Conservation (phyloP, 2,888 invertebrate genomes). For the Heliconius sara region DNA sequence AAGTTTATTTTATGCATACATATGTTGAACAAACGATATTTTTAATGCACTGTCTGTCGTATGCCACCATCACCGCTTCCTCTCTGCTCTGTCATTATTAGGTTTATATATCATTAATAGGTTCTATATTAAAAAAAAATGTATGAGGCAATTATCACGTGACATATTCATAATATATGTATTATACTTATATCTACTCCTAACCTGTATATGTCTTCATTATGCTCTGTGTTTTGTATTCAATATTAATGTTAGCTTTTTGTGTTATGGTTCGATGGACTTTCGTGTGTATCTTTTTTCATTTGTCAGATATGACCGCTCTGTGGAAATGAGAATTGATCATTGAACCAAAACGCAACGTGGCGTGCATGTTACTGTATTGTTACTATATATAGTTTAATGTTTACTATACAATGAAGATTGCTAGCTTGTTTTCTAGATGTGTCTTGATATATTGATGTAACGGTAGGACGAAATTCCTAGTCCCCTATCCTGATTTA, state of each 20-base stretch:
- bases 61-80: constrained; percentile 85
- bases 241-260: constrained; percentile 81
- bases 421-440: constrained; percentile 82
- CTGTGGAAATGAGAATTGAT: constrained; percentile 59
- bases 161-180: constrained; percentile 72
- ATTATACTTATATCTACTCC: constrained; percentile 72
- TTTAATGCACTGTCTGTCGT: constrained; percentile 85
- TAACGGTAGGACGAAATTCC: constrained; percentile 72
- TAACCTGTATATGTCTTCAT: constrained; percentile 82
- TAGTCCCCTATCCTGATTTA: constrained; percentile 66
- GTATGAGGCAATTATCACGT: constrained; percentile 84
- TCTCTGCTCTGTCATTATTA: constrained; percentile 85
- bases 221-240: constrained; percentile 82
- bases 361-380: constrained; percentile 81
- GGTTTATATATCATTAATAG: constrained; percentile 81
- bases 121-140: constrained; percentile 76
- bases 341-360: constrained; percentile 83
- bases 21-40: constrained; percentile 83
- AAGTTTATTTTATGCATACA: constrained; percentile 83
- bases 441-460: constrained; percentile 68
- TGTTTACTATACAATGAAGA: constrained; percentile 71
- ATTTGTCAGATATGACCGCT: constrained; percentile 56
- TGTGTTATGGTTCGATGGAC: constrained; percentile 82
- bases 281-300: constrained; percentile 56
- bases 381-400: constrained; percentile 76